Evolutionary conservation across 2,888 invertebrate species (phyloP), one percentile per base, ranked within the genome.

Genomic region (Leptinotarsa rubiginosa): DNA sequence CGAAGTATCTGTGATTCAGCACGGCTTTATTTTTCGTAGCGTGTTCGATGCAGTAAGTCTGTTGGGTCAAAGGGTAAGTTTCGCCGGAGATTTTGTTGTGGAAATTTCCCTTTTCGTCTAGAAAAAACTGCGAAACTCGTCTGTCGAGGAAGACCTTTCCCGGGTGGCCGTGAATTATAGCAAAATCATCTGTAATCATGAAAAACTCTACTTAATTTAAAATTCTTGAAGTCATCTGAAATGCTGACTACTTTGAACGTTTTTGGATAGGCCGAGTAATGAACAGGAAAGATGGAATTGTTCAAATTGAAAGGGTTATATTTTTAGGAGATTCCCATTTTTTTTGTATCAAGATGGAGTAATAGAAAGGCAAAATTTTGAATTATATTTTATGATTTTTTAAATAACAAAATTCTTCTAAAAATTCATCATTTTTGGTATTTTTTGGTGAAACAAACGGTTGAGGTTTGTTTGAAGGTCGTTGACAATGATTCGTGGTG

Each of bases 41-140:
- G 52, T 81, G 78, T 70, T 82, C 82, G 31, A 82, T 78, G 71
- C 82, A 82, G 70, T 82, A 82, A 1, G 75, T 78, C 66, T 80
- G 78, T 64, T 78, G 72, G n/a, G 72, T 74, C 0, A 75, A 70
- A 65, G 72, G 65, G 70, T 74, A 78, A 41, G 75, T 69, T 74
- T 75, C 73, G 3, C 76, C 75, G 22, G 77, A 77, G 75, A 77
- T 75, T 50, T 75, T 75, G 50, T 75, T 74, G 65, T 77, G 73
- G 62, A 80, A 79, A 50, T 74, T 72, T 20, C 79, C 78, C 54
- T 74, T 65, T 25, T 75, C 70, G 70, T 80, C 81, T 20, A 80
- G 66, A 69, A 74, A 66, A 62, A 75, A 80, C 1, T 69, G 31
- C 18, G 74, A 75, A 62, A 69, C 54, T 13, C 50, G 41, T 10